Evolutionary conservation across 2,113 vertebrate genomes (phyloP).

Genomic region (Xenopus laevis): DNA sequence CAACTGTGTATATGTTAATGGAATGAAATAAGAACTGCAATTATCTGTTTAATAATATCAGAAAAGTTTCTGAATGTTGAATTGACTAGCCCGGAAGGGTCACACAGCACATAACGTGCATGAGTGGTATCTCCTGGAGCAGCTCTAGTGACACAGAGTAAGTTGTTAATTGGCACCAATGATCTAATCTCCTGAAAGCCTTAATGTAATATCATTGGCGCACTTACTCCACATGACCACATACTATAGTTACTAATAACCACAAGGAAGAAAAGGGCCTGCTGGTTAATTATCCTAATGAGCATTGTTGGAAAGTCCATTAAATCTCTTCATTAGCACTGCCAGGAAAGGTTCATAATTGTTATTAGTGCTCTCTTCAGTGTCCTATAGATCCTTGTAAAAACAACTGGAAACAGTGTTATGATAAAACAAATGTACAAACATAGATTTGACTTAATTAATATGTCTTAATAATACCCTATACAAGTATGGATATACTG

Average conservation of each 20-base stretch:
- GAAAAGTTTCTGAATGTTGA: too few relatives aligned
- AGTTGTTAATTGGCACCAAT: constrained; percentile 28
- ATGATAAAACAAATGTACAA: background rate
- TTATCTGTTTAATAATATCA: too few relatives aligned
- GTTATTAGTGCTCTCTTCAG: constrained; percentile 5
- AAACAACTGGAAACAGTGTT: background rate
- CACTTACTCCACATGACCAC: constrained; percentile 14
- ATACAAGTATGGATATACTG: too few relatives aligned
- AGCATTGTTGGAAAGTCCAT: constrained; percentile 2
- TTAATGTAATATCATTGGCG: constrained; percentile 30
- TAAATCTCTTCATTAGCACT: constrained; percentile 27
- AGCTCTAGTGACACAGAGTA: constrained; percentile 28
- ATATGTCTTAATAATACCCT: background rate
- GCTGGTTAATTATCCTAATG: constrained; percentile 41
- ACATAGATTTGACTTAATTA: background rate
- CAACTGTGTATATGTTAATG: too few relatives aligned
- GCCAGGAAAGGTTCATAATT: constrained; percentile 14
- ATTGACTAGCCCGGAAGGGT: too few relatives aligned
- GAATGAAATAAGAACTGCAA: too few relatives aligned
- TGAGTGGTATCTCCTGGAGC: constrained; percentile 19
- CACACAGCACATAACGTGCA: too few relatives aligned
- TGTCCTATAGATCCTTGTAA: background rate
- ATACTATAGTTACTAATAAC: constrained; percentile 3
- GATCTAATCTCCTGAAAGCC: constrained; percentile 26
- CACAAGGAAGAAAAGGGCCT: constrained; percentile 7